Conservation (phyloP, 2,888 invertebrate species). For the Heliothis peltigera region DNA sequence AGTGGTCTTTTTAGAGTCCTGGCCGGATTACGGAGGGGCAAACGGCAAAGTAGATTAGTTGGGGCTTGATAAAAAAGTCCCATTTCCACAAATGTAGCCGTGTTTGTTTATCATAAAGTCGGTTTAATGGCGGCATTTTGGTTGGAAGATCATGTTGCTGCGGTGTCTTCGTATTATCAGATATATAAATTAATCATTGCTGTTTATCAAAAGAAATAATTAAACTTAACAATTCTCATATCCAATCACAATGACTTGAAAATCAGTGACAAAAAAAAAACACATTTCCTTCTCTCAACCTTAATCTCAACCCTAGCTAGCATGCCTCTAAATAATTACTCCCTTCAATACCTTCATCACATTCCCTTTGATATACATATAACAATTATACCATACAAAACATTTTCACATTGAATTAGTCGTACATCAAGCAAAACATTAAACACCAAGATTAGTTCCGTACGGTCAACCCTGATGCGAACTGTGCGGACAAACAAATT, state of each 20-base stretch:
- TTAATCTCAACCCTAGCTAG: no score
- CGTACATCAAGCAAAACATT: slow-evolving; percentile 1
- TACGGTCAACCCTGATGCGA: slow-evolving; percentile 20
- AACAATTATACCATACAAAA: no score
- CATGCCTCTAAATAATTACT: no score
- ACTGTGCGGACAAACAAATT: slow-evolving; percentile 53
- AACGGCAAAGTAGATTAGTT: slow-evolving; percentile 49
- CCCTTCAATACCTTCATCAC: no score
- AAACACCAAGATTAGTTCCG: slow-evolving; percentile 23
- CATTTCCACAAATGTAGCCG: slow-evolving; percentile 46
- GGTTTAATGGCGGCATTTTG: slow-evolving; percentile 20
- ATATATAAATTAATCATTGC: background rate
- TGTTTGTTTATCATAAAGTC: slow-evolving; percentile 42
- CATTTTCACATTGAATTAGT: no score
- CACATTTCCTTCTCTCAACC: no score
- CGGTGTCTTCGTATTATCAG: background rate
- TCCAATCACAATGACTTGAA: no score
- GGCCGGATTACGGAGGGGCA: slow-evolving; percentile 46
- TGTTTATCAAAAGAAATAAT: background rate
- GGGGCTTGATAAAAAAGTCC: slow-evolving; percentile 42
- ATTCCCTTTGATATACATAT: no score
- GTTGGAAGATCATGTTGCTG: slow-evolving; percentile 18
- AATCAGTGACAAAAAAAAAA: no score
- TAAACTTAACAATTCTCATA: background rate
- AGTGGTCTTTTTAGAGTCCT: slow-evolving; percentile 57